Evolutionary conservation across 2,888 invertebrate species (phyloP).

Genomic region (Mythimna impura): DNA sequence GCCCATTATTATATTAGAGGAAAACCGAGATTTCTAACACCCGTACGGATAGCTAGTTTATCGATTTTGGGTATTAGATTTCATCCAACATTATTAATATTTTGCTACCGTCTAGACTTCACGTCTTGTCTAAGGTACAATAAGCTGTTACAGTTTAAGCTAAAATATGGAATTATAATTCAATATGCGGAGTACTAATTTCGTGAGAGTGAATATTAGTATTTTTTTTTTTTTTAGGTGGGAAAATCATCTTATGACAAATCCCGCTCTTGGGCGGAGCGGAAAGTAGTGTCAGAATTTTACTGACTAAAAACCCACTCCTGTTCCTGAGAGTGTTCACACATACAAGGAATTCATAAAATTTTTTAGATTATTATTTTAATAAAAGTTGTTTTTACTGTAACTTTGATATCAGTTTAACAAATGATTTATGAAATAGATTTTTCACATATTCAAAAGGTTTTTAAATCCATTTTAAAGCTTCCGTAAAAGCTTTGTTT

Average conservation of each 20-base stretch:
- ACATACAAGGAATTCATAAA: background rate
- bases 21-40: too few relatives aligned
- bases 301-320: too few relatives aligned
- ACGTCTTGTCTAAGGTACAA: background rate
- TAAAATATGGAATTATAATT: slow-evolving; percentile 1
- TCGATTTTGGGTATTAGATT: background rate
- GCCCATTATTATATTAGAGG: too few relatives aligned
- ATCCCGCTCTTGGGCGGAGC: too few relatives aligned
- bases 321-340: too few relatives aligned
- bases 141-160: too few relatives aligned
- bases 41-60: too few relatives aligned
- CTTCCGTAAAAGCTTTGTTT: slow-evolving; percentile 8
- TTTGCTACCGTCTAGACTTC: background rate
- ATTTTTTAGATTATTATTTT: background rate
- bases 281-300: too few relatives aligned
- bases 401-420: background rate
- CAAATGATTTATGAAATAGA: background rate
- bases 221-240: too few relatives aligned
- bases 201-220: background rate
- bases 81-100: background rate
- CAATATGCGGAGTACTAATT: background rate
- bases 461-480: slow-evolving; percentile 8
- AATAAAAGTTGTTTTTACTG: background rate
- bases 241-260: too few relatives aligned
- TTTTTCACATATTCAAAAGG: background rate